These are phyloP conservation scores for Entomobrya multifasciata DNA, from an alignment of 2,888 invertebrate genomes.

Conservation along the genomic window DNA sequence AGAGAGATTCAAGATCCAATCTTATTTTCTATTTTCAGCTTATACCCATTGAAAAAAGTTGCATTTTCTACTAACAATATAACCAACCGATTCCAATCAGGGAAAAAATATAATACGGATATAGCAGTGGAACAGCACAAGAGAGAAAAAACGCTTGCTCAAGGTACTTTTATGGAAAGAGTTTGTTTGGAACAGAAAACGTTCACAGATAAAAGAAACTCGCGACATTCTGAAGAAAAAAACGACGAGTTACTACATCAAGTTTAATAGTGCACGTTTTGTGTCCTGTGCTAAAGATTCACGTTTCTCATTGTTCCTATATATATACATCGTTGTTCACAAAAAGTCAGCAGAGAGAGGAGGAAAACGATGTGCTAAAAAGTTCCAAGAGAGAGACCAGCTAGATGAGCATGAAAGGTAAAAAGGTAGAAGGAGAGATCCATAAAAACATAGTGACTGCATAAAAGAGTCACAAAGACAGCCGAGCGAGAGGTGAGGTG, in stretches of 20 bases:
- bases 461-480: background rate
- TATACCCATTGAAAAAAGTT: background rate
- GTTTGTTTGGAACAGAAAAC: conserved; percentile 3
- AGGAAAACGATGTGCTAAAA: conserved; percentile 58
- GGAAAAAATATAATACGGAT: conserved; percentile 1
- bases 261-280: conserved; percentile 12
- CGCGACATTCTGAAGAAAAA: background rate
- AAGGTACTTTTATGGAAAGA: conserved; percentile 14
- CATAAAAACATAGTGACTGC: background rate
- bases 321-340: no score
- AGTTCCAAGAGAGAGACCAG: conserved; percentile 19
- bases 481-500: background rate
- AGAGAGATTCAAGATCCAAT: no score
- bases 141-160: background rate
- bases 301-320: no score
- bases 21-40: background rate
- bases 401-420: background rate
- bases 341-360: background rate
- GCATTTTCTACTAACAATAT: background rate
- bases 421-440: background rate
- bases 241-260: no score
- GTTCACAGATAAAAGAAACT: background rate
- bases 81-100: conserved; percentile 18
- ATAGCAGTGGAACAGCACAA: background rate
- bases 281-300: background rate